These are phyloP conservation scores for Spilogale gracilis DNA, from an alignment of 2,113 vertebrate species.

Conservation along the genomic window DNA sequence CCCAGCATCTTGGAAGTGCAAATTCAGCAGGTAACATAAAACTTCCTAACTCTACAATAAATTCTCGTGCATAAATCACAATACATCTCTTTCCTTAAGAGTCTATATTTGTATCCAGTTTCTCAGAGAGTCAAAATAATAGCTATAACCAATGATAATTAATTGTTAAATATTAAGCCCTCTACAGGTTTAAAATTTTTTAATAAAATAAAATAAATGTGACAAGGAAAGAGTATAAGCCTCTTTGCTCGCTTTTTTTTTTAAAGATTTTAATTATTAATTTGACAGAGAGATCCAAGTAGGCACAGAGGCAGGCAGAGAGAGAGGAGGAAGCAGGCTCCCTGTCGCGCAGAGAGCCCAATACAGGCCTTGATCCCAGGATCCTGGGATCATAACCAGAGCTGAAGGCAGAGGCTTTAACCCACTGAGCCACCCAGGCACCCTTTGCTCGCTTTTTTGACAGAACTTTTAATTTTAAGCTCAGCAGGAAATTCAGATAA, in stretches of 20 bases:
- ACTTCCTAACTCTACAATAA: conserved; percentile 56
- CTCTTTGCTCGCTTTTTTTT: conserved; percentile 78
- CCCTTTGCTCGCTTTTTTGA: conserved; percentile 79
- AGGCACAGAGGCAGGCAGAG: no score
- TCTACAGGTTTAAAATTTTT: conserved; percentile 37
- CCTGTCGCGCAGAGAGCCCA: no score
- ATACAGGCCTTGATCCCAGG: no score
- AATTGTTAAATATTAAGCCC: conserved; percentile 41
- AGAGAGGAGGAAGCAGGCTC: no score
- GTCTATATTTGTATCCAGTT: conserved; percentile 65
- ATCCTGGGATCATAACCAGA: no score
- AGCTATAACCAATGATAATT: conserved; percentile 53
- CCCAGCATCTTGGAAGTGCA: conserved; percentile 60
- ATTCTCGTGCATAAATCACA: conserved; percentile 55
- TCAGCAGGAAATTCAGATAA: conserved; percentile 83
- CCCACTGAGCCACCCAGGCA: no score
- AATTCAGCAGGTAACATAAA: conserved; percentile 72
- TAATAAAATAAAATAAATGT: conserved; percentile 23
- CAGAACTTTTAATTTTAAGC: conserved; percentile 87
- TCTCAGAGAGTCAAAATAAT: conserved; percentile 71
- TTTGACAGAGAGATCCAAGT: no score
- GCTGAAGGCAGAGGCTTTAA: no score
- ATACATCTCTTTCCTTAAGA: conserved; percentile 55
- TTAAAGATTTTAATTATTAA: no score
- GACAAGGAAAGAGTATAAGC: accelerated